phyloP scores from a whole-genome alignment of 2,888 invertebrate genomes.

The Drosophila mulleri region DNA sequence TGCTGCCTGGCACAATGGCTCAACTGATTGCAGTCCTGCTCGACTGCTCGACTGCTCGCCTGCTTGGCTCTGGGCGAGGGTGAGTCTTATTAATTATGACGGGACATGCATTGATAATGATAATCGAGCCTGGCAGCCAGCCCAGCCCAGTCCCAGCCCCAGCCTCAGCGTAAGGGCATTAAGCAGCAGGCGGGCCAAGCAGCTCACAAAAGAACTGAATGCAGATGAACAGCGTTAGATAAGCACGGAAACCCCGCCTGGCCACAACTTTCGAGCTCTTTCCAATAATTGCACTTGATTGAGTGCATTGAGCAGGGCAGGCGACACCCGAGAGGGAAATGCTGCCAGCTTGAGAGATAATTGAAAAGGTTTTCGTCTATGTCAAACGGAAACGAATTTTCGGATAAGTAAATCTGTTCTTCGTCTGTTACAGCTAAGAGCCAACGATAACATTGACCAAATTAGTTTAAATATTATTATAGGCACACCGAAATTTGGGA shows the following conservation, averaged over 20 bases:
- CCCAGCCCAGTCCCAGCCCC: slow-evolving; percentile 28
- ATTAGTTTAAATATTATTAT: slow-evolving; percentile 3
- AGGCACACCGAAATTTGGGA: neutral
- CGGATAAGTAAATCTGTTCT: neutral
- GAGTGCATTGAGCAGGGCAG: slow-evolving; percentile 38
- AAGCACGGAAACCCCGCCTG: slow-evolving; percentile 30
- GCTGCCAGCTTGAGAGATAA: slow-evolving; percentile 13
- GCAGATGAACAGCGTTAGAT: slow-evolving; percentile 36
- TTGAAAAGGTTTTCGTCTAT: neutral
- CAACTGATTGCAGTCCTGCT: slow-evolving; percentile 73
- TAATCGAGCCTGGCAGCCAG: slow-evolving; percentile 38
- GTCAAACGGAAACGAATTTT: neutral
- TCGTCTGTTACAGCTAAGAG: neutral
- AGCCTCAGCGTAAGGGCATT: slow-evolving; percentile 25
- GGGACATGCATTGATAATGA: slow-evolving; percentile 71
- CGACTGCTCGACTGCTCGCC: neutral
- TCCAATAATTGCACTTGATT: slow-evolving; percentile 62
- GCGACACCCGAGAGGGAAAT: slow-evolving; percentile 11
- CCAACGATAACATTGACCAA: neutral
- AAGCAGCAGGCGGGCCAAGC: slow-evolving; percentile 32
- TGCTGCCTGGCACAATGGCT: slow-evolving; percentile 13
- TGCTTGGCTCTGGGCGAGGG: slow-evolving; percentile 43
- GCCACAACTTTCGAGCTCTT: slow-evolving; percentile 9
- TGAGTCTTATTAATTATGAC: slow-evolving; percentile 74
- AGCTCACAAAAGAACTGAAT: slow-evolving; percentile 6